Percentiles rank a stretch among this genome's conserved stretches.
phyloP scores from a whole-genome alignment of 2,797 vertebrate genomes.

The Poliocrania exsul region DNA sequence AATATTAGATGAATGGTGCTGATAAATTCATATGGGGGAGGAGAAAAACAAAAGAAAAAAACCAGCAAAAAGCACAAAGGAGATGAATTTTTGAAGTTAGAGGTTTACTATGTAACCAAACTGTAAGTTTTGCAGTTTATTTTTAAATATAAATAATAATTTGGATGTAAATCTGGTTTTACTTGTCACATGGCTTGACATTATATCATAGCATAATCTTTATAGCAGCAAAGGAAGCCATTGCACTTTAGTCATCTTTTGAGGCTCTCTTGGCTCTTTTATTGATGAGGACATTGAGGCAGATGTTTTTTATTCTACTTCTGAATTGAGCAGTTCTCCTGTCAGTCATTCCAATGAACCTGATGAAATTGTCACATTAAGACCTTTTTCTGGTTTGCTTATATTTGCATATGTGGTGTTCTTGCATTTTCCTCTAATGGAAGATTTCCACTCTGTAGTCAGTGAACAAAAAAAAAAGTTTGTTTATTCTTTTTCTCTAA shows the following conservation, averaged over 20 bases:
- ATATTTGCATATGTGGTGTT: background rate
- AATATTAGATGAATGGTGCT: background rate
- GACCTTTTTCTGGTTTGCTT: background rate
- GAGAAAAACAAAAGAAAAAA: background rate
- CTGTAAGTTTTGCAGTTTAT: background rate
- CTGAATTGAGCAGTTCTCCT: background rate
- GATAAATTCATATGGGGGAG: fast-evolving
- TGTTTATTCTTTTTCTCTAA: background rate
- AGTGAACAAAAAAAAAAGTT: background rate
- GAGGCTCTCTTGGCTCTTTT: background rate
- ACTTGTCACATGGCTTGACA: background rate
- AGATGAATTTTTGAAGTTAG: background rate
- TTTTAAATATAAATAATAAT: background rate
- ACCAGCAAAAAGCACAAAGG: background rate
- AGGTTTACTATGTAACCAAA: background rate
- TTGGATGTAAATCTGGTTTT: background rate
- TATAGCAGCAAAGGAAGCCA: background rate
- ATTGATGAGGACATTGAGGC: background rate
- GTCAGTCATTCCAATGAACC: background rate
- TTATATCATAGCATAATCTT: background rate
- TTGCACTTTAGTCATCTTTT: background rate
- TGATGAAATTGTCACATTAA: background rate
- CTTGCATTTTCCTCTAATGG: background rate
- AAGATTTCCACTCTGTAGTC: background rate
- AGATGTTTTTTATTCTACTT: background rate